Conservation (phyloP, 2,797 vertebrate species). For the Gymnopithys bicolor region DNA sequence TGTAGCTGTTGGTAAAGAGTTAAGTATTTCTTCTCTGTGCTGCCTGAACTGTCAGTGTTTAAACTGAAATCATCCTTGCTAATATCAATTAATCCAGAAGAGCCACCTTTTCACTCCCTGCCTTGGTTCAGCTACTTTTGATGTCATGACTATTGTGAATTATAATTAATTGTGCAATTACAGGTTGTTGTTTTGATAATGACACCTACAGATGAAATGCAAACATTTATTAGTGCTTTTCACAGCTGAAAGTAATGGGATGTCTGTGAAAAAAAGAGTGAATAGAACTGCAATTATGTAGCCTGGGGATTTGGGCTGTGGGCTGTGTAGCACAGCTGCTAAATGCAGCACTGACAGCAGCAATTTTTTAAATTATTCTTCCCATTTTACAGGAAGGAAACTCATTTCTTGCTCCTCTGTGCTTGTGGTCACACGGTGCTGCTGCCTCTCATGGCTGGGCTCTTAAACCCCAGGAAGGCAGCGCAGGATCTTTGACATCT, state of each 20-base stretch:
- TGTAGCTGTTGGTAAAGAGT: not conserved
- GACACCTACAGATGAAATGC: conserved; percentile 66
- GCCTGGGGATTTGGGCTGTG: not conserved
- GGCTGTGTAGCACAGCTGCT: not conserved
- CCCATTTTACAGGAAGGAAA: not conserved
- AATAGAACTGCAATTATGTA: not conserved
- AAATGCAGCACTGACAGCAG: not conserved
- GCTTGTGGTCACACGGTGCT: not conserved
- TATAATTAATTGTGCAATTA: conserved; percentile 85
- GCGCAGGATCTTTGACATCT: not conserved
- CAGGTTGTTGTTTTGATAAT: conserved; percentile 82
- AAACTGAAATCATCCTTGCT: not conserved
- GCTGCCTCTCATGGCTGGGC: not conserved
- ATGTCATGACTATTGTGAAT: conserved; percentile 71
- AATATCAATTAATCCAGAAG: not conserved
- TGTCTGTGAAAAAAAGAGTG: not conserved
- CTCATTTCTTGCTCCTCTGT: not conserved
- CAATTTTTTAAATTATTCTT: not conserved
- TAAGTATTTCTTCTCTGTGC: not conserved
- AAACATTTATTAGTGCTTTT: conserved; percentile 39
- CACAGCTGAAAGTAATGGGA: not conserved
- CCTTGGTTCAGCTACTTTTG: conserved; percentile 71
- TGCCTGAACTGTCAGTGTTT: not conserved
- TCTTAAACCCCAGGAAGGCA: not conserved
- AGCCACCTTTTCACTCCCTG: not conserved